Conservation (phyloP, 1,140 invertebrate species). For the Hermatobates lingyangjiaoensis region DNA sequence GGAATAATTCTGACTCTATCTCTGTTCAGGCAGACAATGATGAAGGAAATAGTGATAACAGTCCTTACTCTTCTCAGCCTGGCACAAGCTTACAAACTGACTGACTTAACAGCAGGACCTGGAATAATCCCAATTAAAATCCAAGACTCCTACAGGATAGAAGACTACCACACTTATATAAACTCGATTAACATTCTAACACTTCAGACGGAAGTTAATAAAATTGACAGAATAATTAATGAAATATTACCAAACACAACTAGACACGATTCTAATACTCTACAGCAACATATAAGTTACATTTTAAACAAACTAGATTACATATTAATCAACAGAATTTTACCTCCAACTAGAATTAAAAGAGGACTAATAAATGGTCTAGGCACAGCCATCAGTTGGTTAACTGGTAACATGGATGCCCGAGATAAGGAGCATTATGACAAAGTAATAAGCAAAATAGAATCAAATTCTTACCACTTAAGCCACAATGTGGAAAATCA, state of each 20-base stretch:
- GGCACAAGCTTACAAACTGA: neutral
- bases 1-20: neutral
- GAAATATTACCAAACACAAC: neutral
- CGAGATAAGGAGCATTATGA: conserved; percentile 1
- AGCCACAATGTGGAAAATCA: neutral
- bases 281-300: neutral
- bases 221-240: neutral
- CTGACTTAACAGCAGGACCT: neutral
- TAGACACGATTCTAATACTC: neutral
- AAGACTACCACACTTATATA: neutral
- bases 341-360: neutral
- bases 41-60: neutral
- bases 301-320: neutral
- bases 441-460: neutral
- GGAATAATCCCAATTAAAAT: neutral
- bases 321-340: neutral
- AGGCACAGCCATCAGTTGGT: neutral
- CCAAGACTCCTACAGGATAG: neutral
- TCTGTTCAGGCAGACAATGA: neutral
- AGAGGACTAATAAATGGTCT: neutral
- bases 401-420: conserved; percentile 3
- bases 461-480: neutral
- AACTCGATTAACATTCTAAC: neutral
- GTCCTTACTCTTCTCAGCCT: neutral
- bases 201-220: neutral